A percentile compares a stretch with the other conserved stretches of the same genome.
Conservation (phyloP, 2,113 vertebrate species). For the Synodontis membranacea region DNA sequence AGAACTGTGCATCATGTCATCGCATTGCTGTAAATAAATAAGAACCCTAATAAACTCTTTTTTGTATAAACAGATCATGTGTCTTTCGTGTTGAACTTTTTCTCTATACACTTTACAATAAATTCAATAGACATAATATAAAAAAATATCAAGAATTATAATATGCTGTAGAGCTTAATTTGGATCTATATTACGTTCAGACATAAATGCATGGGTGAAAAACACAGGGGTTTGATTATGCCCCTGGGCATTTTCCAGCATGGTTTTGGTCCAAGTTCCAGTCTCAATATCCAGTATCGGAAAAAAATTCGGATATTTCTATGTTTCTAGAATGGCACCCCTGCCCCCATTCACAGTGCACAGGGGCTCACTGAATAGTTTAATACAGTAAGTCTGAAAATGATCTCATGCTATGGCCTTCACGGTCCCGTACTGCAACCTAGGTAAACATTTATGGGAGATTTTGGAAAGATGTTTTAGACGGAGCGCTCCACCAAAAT, state of each 20-base stretch:
- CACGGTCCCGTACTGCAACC: too few species aligned
- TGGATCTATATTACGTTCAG: not conserved
- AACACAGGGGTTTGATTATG: not conserved
- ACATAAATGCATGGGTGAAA: not conserved
- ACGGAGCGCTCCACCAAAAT: not conserved
- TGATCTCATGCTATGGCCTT: not conserved
- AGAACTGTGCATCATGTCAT: not conserved
- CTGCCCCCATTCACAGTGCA: too few species aligned
- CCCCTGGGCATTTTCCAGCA: not conserved
- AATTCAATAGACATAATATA: not conserved
- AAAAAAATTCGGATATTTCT: not conserved
- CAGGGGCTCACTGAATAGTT: not conserved
- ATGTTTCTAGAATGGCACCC: not conserved
- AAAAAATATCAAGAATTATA: not conserved
- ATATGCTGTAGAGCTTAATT: not conserved
- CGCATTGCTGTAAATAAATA: slow-evolving; percentile 35
- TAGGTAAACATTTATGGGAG: not conserved
- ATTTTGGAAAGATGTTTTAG: not conserved
- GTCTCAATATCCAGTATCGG: too few species aligned
- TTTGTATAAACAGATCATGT: slow-evolving; percentile 18
- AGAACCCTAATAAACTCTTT: slow-evolving; percentile 18
- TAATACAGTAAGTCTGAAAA: not conserved
- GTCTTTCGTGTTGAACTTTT: slow-evolving; percentile 2
- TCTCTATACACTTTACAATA: not conserved
- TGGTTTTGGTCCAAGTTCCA: not conserved